Base-by-base conservation (phyloP, 2,113 vertebrate genomes). In the Odocoileus hemionus region DNA sequence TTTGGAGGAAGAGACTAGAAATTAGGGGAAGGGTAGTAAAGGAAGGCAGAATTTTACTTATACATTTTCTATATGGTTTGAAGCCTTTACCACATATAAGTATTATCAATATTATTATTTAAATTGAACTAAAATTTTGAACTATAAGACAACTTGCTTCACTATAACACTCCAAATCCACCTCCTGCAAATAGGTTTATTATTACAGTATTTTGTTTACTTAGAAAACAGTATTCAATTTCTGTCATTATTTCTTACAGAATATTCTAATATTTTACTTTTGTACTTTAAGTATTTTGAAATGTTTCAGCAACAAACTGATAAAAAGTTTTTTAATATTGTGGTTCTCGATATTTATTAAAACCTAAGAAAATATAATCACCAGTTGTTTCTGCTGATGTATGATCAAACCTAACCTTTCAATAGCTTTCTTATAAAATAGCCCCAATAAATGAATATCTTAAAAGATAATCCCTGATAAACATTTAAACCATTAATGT, bases 121-220 rank as follows among this genome's bases (percentile, higher is more conserved):
- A 86, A 90, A 84, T 60, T 58, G 54, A 94, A 67, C 67, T 78
- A 57, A 84, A 55, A 92, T 74, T 60, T 76, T 58, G 52, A 94
- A 79, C 67, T 64, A 39, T 78, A 78, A 95, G 61, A 74, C 14
- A 87, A 26, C n/a, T 85, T 94, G 36, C 67, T 36, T 60, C 79
- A 74, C 50, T 93, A 36, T 7, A 86, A 92, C 36, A 12, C 33
- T 88, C 19, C 23, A 60, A 14, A 80, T 52, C 23, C 4, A 70
- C 9, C 45, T 30, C 39, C 39, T 89, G 12, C 26, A 89, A 80
- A 45, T 9, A 86, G 25, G 70, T 82, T 95, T 89, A 86, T 86
- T 91, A 83, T 84, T 78, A 76, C 7, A 11, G 28, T 92, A 90
- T 93, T 70, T 93, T 86, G 33, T 70, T 96, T 97, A 33, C 78